Base-by-base conservation (phyloP, 2,888 invertebrate genomes). In the Lamproptera curius region DNA sequence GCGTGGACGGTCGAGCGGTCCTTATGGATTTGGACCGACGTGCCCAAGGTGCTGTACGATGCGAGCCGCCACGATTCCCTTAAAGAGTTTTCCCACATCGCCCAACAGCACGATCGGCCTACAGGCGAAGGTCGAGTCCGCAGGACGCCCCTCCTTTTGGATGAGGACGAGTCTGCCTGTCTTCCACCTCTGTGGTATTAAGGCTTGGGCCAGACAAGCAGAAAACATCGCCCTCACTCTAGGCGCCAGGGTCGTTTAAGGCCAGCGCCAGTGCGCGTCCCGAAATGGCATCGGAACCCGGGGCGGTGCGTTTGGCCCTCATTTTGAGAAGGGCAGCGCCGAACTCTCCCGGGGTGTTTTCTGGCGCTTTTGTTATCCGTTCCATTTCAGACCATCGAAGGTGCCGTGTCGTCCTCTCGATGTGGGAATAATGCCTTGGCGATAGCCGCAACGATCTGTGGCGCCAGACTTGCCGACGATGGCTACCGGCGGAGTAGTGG, bases 1-100 rank as follows among this genome's bases (percentile, higher is more conserved):
- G 31, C 31, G 11, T 31, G 31, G 11, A 31, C 13, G 11, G 55
- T 55, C 1, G 51, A 51, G 8, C 44, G 41, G 28, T 40, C 42
- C 23, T 11, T n/a, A 2, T 50, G 23, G 17, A 53, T 46, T 46
- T 6, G 43, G 42, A 2, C 51, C 48, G 1, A 33, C 23, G 23
- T 11, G 14, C 8, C 13, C 16, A 2, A 54, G 39, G 16, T 51
- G 51, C 6, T 13, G 16, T n/a, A 10, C 14, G 23, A 45, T 20
- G 20, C 20, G 20, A 6, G 4, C 20, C 4, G 20, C 20, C 4
- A 20, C 6, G 4, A 20, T 6, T 20, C 20, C 6, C 6, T 20
- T 6, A 5, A 20, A 20, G 20, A 20, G 20, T 6, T 20, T 20
- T 3, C 20, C 20, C 20, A 39, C 15, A 1, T 39, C 39, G 23